Evolutionary conservation across 1,140 invertebrate genomes (phyloP).

Genomic region (Episyrphus balteatus): DNA sequence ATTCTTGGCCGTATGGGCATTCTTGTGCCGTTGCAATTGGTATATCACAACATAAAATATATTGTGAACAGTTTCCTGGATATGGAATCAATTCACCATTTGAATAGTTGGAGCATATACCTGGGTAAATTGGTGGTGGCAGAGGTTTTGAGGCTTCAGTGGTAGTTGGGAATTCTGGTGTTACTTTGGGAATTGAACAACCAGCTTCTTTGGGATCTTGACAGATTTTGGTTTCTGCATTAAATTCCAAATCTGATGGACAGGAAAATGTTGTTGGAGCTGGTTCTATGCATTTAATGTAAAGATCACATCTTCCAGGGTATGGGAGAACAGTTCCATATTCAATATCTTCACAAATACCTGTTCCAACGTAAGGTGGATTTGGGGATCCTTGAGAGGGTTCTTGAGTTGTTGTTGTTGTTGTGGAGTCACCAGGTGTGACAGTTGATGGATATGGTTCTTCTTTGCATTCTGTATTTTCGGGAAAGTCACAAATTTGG

Average conservation of each 20-base stretch:
- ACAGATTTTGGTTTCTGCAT: conserved; percentile 13
- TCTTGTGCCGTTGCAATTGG: conserved; percentile 19
- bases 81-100: conserved; percentile 20
- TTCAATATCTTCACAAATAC: conserved; percentile 16
- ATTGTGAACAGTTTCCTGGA: conserved; percentile 22
- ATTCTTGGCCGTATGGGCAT: conserved; percentile 14
- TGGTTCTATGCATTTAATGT: conserved; percentile 23
- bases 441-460: too few relatives aligned
- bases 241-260: conserved; percentile 16
- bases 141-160: too few relatives aligned
- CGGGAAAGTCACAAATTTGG: too few relatives aligned
- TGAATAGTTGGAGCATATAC: conserved; percentile 15
- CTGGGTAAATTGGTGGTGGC: background rate
- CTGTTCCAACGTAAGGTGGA: background rate
- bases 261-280: conserved; percentile 27
- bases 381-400: too few relatives aligned
- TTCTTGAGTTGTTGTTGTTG: too few relatives aligned
- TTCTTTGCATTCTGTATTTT: too few relatives aligned
- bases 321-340: conserved; percentile 21
- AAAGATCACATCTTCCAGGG: conserved; percentile 24
- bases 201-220: too few relatives aligned
- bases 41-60: conserved; percentile 23
- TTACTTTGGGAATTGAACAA: too few relatives aligned
- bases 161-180: too few relatives aligned
- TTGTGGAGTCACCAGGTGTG: too few relatives aligned